Evolutionary conservation across 2,113 vertebrate genomes (phyloP).

Genomic region (Clarias batrachus): DNA sequence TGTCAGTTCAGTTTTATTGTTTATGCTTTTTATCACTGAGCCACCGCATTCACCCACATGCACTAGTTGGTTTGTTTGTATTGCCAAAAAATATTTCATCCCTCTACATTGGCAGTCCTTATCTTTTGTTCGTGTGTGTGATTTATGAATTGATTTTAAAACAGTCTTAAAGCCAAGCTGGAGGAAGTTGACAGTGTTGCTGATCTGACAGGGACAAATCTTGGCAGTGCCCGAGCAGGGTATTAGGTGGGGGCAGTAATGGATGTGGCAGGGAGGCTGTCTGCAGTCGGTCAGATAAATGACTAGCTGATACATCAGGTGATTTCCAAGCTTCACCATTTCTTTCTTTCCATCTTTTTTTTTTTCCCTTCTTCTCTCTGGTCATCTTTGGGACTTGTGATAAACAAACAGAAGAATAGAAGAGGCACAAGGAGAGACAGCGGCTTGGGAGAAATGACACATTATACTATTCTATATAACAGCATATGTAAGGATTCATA

Average conservation of each 20-base stretch:
- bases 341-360: constrained; percentile 36
- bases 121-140: background rate
- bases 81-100: background rate
- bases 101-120: background rate
- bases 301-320: constrained; percentile 41
- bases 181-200: background rate
- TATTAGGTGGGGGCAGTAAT: constrained; percentile 48
- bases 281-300: constrained; percentile 52
- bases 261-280: constrained; percentile 44
- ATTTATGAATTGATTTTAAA: background rate
- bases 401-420: constrained; percentile 24
- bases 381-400: constrained; percentile 24
- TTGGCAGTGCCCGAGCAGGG: constrained; percentile 22
- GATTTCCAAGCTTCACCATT: constrained; percentile 47
- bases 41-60: background rate
- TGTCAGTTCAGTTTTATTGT: background rate
- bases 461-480: background rate
- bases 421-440: constrained; percentile 1
- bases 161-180: background rate
- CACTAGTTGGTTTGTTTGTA: background rate
- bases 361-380: background rate
- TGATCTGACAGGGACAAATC: constrained; percentile 34
- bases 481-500: constrained; percentile 26
- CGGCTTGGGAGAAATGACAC: background rate
- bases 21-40: background rate